phyloP scores from a whole-genome alignment of 2,888 invertebrate genomes.

The Lepidochitona cinerea region DNA sequence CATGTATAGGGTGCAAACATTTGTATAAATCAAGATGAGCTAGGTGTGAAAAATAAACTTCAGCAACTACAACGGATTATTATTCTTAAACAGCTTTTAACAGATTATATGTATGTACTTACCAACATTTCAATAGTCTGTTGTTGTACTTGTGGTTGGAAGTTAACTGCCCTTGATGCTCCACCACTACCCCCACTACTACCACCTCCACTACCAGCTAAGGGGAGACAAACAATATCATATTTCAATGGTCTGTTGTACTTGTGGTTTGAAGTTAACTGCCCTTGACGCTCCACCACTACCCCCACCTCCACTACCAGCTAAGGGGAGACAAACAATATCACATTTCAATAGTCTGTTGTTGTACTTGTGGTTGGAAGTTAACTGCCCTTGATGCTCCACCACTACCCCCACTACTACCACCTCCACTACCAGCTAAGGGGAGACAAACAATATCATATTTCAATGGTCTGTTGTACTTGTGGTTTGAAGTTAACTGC shows the following conservation, averaged over 20 bases:
- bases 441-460: too few species aligned
- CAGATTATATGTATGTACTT: conserved; percentile 30
- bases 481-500: conserved; percentile 62
- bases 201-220: conserved; percentile 60
- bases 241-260: conserved; percentile 79
- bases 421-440: conserved; percentile 60
- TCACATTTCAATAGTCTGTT: conserved; percentile 81
- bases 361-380: conserved; percentile 60
- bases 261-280: conserved; percentile 59
- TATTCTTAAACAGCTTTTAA: too few species aligned
- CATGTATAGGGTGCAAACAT: too few species aligned
- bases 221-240: too few species aligned
- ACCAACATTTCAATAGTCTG: conserved; percentile 82
- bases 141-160: conserved; percentile 61
- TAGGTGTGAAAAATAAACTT: background rate
- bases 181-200: conserved; percentile 78
- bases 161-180: conserved; percentile 72
- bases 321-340: too few species aligned
- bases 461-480: conserved; percentile 77
- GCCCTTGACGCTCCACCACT: conserved; percentile 78
- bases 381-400: conserved; percentile 73
- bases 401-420: conserved; percentile 77
- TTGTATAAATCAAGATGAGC: too few species aligned
- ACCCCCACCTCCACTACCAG: conserved; percentile 72
- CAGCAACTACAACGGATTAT: too few species aligned